phyloP scores from a whole-genome alignment of 2,113 vertebrate genomes.

The Halcyon senegalensis region DNA sequence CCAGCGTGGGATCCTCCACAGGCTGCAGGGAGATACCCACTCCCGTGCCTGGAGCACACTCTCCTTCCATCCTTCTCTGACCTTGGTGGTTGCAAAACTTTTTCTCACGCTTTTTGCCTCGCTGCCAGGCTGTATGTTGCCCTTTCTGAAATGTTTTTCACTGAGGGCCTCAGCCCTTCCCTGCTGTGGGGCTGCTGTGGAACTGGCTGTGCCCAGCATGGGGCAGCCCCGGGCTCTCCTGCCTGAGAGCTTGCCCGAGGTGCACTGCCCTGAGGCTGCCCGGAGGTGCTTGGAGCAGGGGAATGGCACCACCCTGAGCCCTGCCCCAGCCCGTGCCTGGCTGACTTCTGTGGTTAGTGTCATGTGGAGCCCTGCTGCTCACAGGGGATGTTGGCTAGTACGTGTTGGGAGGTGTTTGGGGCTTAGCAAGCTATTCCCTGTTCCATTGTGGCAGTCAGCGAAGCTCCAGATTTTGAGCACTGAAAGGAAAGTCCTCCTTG shows the following conservation, averaged over 20 bases:
- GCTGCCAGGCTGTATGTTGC: too few species aligned
- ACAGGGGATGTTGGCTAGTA: too few species aligned
- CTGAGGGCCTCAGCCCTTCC: background rate
- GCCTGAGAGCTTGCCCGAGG: background rate
- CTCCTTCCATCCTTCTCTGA: too few species aligned
- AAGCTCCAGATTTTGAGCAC: background rate
- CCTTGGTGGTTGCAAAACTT: too few species aligned
- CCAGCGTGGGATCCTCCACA: accelerated
- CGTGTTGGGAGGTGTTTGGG: background rate
- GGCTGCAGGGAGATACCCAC: background rate
- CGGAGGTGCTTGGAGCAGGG: background rate
- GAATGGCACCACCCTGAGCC: background rate
- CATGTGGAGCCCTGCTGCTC: accelerated
- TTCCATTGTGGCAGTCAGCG: background rate
- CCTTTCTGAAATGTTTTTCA: too few species aligned
- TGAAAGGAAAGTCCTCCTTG: background rate
- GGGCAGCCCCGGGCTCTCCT: too few species aligned
- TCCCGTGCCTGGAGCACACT: too few species aligned
- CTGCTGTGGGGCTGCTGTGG: accelerated
- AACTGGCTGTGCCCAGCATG: background rate
- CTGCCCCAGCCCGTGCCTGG: background rate
- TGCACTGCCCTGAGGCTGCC: too few species aligned
- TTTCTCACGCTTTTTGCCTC: too few species aligned
- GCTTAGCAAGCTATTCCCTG: background rate
- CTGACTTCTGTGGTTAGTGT: accelerated